phyloP scores from a whole-genome alignment of 2,797 vertebrate genomes.

The Mycteria americana region DNA sequence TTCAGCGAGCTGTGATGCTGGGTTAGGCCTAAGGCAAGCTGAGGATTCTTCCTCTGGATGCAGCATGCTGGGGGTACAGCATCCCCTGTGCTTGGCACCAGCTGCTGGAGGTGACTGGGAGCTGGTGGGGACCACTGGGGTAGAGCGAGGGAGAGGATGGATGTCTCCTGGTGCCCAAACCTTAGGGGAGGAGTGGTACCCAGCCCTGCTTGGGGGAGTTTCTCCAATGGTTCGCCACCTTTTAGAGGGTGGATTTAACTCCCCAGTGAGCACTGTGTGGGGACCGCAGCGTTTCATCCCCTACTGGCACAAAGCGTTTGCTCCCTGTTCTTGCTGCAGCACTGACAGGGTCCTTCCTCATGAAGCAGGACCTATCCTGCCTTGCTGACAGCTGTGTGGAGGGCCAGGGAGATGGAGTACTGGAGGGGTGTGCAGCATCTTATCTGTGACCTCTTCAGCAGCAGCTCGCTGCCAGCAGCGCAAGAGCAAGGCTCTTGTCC shows the following conservation, averaged over 20 bases:
- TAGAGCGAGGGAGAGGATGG: neutral
- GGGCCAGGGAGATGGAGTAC: neutral
- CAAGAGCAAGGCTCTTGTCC: neutral
- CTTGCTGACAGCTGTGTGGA: neutral
- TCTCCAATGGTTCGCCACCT: neutral
- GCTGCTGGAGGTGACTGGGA: neutral
- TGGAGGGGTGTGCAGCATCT: neutral
- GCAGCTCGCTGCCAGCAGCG: neutral
- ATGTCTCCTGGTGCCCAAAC: neutral
- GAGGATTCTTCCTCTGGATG: neutral
- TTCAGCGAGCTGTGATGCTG: neutral
- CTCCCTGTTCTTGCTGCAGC: neutral
- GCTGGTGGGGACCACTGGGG: too few relatives aligned
- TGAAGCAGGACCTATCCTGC: neutral
- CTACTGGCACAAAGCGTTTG: neutral
- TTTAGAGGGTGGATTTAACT: neutral
- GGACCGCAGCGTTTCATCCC: accelerated
- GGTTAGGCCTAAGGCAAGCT: neutral
- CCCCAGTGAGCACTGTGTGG: neutral
- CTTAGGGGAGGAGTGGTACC: neutral
- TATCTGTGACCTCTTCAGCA: neutral
- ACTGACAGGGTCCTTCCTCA: neutral
- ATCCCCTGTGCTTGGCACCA: neutral
- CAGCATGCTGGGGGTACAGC: too few relatives aligned
- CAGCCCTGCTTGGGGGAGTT: neutral